These are phyloP conservation scores for Strix uralensis DNA, from an alignment of 2,113 vertebrate genomes.

Conservation along the genomic window DNA sequence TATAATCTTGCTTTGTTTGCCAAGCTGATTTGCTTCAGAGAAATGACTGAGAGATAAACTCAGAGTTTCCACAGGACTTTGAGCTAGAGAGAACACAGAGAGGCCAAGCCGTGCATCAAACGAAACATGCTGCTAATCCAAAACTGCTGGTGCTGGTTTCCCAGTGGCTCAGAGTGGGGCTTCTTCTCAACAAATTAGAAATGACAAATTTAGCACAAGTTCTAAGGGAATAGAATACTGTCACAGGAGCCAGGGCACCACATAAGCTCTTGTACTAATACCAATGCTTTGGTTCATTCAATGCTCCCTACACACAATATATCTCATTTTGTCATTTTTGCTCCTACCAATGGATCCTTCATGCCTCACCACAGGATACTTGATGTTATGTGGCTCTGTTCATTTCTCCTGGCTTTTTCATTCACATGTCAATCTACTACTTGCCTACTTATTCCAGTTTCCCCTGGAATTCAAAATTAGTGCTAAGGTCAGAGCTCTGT, in stretches of 20 bases:
- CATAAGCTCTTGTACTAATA: background rate
- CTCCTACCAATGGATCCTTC: background rate
- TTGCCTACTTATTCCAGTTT: background rate
- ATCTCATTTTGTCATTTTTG: background rate
- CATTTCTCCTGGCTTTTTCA: background rate
- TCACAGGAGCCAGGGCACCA: background rate
- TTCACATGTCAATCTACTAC: background rate
- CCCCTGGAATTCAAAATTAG: background rate
- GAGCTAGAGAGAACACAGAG: background rate
- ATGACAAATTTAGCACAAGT: background rate
- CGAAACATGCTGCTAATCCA: background rate
- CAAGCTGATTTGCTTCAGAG: constrained; percentile 1
- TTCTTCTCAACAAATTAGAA: background rate
- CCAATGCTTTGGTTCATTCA: background rate
- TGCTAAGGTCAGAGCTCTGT: background rate
- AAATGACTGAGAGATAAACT: background rate
- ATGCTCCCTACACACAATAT: background rate
- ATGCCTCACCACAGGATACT: background rate
- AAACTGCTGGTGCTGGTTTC: background rate
- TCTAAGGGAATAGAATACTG: background rate
- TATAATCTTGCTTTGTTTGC: background rate
- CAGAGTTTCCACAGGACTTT: background rate
- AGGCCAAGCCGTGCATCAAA: background rate
- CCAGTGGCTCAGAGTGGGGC: background rate
- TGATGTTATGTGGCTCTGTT: rapidly evolving